These are phyloP conservation scores for Crematogaster levior DNA, from an alignment of 2,888 invertebrate species.

Conservation along the genomic window DNA sequence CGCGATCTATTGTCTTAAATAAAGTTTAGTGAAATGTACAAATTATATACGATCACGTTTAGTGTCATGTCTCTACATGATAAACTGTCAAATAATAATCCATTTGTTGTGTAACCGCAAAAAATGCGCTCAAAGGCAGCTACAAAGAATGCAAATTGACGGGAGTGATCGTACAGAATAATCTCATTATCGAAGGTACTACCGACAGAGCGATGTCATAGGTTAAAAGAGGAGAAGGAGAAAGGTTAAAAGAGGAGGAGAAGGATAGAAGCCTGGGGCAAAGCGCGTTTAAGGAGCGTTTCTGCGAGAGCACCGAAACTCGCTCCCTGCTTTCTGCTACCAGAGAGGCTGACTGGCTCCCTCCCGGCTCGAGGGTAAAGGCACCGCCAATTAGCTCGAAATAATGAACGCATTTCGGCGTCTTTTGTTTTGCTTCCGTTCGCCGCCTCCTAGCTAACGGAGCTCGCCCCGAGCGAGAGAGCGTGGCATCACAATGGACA, in stretches of 20 bases:
- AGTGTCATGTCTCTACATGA: not conserved
- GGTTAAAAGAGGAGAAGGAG: slow-evolving; percentile 21
- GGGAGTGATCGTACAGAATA: slow-evolving; percentile 26
- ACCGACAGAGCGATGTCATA: slow-evolving; percentile 28
- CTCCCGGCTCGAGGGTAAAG: slow-evolving; percentile 79
- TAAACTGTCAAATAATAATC: not conserved
- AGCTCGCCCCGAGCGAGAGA: slow-evolving; percentile 77
- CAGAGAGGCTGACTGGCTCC: slow-evolving; percentile 58
- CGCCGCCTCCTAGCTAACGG: slow-evolving; percentile 80
- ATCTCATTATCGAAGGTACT: slow-evolving; percentile 35
- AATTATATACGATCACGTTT: not conserved
- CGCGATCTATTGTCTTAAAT: not conserved
- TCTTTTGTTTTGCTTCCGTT: slow-evolving; percentile 83
- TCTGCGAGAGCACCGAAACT: slow-evolving; percentile 56
- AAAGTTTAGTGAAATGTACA: not conserved
- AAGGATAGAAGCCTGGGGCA: slow-evolving; percentile 64
- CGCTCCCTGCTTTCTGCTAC: slow-evolving; percentile 60
- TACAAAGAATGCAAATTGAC: slow-evolving; percentile 18
- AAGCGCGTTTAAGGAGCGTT: slow-evolving; percentile 66
- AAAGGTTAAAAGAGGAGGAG: not conserved
- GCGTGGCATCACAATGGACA: slow-evolving; percentile 76
- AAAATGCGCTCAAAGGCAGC: not conserved
- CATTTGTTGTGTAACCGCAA: not conserved
- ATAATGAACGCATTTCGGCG: slow-evolving; percentile 85
- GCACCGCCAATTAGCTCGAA: slow-evolving; percentile 85